Percentiles rank a stretch among this genome's conserved stretches.
These are phyloP conservation scores for Centropus unirufus DNA, from an alignment of 2,113 vertebrate species.

Conservation along the genomic window DNA sequence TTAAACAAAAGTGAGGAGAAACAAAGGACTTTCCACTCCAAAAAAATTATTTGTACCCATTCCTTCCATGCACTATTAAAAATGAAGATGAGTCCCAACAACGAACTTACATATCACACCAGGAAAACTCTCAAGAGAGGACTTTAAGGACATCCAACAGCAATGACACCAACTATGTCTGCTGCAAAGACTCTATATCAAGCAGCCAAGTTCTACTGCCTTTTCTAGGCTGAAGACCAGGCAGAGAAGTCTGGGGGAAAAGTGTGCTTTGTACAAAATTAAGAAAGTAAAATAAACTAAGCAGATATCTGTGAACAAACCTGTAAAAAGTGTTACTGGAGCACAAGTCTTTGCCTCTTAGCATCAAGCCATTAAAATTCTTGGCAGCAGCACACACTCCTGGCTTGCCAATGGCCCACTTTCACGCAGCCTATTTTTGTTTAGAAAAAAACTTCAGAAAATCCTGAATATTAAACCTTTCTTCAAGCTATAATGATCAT, in stretches of 20 bases:
- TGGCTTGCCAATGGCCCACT: constrained; percentile 25
- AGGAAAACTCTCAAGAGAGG: not conserved
- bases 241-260: not conserved
- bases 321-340: not conserved
- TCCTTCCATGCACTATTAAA: not conserved
- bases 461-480: constrained; percentile 50
- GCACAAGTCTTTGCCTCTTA: not conserved
- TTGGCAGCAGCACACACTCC: not conserved
- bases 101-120: not conserved
- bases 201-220: not conserved
- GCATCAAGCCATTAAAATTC: constrained; percentile 18
- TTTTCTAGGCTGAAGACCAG: not conserved
- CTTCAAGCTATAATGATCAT: constrained; percentile 53
- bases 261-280: not conserved
- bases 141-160: not conserved
- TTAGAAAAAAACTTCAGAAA: constrained; percentile 31
- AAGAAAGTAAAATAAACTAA: not conserved
- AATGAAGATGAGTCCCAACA: fast-evolving
- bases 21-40: fast-evolving
- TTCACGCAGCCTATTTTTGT: constrained; percentile 42
- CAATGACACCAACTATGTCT: not conserved
- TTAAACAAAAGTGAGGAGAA: not conserved
- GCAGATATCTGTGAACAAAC: not conserved
- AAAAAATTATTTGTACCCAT: not conserved
- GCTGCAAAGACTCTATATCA: not conserved